Percentiles rank a stretch among this genome's conserved stretches.
Conservation (phyloP, 2,113 vertebrate species). For the Callithrix jacchus region DNA sequence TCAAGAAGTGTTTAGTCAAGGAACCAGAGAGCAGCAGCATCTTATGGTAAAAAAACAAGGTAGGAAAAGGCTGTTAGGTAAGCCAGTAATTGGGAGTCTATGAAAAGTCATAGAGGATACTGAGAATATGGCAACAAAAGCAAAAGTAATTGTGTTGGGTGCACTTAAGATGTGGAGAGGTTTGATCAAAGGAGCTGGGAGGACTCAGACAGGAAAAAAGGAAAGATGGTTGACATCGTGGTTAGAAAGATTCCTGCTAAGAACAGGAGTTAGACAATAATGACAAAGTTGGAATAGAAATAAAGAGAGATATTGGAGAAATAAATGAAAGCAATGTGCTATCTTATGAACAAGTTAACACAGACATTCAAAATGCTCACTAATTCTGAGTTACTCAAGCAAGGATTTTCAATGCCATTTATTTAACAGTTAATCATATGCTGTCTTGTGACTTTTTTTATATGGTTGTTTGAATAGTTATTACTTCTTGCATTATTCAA, state of each 20-base stretch:
- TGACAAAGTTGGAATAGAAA: not conserved
- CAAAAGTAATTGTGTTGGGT: not conserved
- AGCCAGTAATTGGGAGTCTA: not conserved
- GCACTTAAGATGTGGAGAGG: not conserved
- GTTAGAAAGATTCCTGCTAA: not conserved
- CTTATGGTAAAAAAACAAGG: not conserved
- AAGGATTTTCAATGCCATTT: not conserved
- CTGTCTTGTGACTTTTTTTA: not conserved
- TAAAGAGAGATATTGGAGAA: not conserved
- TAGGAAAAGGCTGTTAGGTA: not conserved
- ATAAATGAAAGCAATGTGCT: not conserved
- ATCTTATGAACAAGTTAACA: not conserved
- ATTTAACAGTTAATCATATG: not conserved
- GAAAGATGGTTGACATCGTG: not conserved
- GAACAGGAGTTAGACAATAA: not conserved
- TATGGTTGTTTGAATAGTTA: constrained; percentile 1
- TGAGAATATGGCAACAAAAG: not conserved
- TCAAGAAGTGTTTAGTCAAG: not conserved
- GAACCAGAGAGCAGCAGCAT: not conserved
- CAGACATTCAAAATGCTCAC: not conserved
- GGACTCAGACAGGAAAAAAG: not conserved
- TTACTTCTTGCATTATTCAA: not conserved
- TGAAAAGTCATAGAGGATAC: not conserved
- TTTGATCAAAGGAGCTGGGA: not conserved
- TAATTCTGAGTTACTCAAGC: not conserved